phyloP scores from a whole-genome alignment of 2,113 vertebrate species.

The Callithrix jacchus region DNA sequence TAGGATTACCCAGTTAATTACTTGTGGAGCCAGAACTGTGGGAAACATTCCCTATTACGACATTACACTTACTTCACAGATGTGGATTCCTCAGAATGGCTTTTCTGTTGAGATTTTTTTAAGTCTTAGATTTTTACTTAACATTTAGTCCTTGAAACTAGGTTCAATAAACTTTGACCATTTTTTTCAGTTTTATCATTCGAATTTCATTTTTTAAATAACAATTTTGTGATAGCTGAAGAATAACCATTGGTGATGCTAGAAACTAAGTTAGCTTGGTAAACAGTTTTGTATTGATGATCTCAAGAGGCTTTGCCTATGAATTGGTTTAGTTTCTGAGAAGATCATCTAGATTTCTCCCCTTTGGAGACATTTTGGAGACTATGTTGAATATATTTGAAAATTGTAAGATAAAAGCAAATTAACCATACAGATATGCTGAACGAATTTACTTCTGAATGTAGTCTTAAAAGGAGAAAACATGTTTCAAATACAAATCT shows the following conservation, averaged over 20 bases:
- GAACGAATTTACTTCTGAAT: neutral
- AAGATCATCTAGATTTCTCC: conserved; percentile 34
- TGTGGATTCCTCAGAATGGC: conserved; percentile 7
- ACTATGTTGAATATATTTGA: conserved; percentile 26
- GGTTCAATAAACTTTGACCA: neutral
- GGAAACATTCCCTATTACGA: neutral
- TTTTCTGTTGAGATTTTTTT: neutral
- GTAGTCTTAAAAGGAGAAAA: neutral
- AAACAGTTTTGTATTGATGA: neutral
- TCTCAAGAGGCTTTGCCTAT: neutral
- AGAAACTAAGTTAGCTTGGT: conserved; percentile 10
- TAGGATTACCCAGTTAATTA: neutral
- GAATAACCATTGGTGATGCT: neutral
- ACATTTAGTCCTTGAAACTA: neutral
- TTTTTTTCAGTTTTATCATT: conserved; percentile 35
- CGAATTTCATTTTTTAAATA: conserved; percentile 52
- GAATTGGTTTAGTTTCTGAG: conserved; percentile 16
- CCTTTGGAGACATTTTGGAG: neutral
- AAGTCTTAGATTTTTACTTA: conserved; percentile 30
- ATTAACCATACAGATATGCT: neutral
- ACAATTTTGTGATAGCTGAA: neutral
- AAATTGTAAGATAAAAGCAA: conserved; percentile 37
- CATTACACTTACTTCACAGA: neutral
- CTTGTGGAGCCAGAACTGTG: neutral
- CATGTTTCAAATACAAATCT: neutral